Evolutionary conservation across 2,113 vertebrate species (phyloP).

Genomic region (Neofelis nebulosa): DNA sequence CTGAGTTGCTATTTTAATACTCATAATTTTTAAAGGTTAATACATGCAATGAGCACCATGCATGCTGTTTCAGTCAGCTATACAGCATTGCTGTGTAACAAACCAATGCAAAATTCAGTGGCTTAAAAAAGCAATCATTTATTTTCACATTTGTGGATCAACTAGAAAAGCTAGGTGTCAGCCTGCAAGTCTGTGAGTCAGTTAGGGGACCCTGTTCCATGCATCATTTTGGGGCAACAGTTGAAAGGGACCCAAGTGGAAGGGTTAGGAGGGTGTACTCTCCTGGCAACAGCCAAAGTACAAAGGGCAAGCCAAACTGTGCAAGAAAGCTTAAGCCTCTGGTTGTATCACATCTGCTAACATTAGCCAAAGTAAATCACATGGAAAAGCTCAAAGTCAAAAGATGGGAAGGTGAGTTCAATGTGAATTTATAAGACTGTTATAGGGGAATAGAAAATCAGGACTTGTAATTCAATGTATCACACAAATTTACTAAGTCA

Average conservation of each 20-base stretch:
- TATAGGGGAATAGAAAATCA: neutral
- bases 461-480: neutral
- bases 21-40: neutral
- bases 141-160: neutral
- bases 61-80: neutral
- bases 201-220: neutral
- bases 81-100: neutral
- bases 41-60: neutral
- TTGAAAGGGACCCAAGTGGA: neutral
- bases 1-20: neutral
- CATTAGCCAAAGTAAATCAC: neutral
- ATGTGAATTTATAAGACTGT: neutral
- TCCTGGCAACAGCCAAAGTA: neutral
- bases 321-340: neutral
- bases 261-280: neutral
- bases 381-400: neutral
- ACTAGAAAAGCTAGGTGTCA: neutral
- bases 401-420: neutral
- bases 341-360: neutral
- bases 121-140: neutral
- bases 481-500: neutral
- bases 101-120: neutral
- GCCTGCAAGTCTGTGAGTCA: neutral
- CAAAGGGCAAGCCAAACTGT: neutral
- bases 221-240: neutral